Evolutionary conservation across 2,797 vertebrate genomes (phyloP).

Genomic region (Gouania willdenowi): DNA sequence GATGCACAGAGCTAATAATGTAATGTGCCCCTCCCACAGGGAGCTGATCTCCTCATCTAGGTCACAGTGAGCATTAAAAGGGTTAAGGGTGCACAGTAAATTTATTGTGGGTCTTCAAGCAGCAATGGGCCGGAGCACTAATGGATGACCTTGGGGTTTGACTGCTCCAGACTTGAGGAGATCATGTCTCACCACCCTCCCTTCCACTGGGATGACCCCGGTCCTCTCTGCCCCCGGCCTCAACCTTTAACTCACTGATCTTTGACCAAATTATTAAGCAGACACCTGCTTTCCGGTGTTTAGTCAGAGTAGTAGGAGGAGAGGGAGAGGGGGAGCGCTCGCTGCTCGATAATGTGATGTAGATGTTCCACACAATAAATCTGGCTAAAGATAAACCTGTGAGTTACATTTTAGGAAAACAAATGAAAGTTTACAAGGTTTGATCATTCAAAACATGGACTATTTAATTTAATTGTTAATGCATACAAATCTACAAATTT

Average conservation of each 20-base stretch:
- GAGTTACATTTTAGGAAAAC: slow-evolving; percentile 76
- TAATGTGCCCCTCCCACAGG: slow-evolving; percentile 73
- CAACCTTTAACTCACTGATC: slow-evolving; percentile 98
- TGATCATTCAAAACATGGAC: too few species aligned
- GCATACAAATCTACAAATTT: slow-evolving; percentile 39
- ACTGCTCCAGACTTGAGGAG: slow-evolving; percentile 87
- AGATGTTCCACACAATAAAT: slow-evolving; percentile 80
- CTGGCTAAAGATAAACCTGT: slow-evolving; percentile 74
- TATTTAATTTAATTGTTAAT: too few species aligned
- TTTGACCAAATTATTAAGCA: slow-evolving; percentile 99
- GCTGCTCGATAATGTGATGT: slow-evolving; percentile 84
- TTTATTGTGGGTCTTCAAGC: slow-evolving; percentile 88
- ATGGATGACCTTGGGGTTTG: slow-evolving; percentile 99
- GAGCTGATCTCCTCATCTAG: slow-evolving; percentile 79
- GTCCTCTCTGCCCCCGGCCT: slow-evolving; percentile 83
- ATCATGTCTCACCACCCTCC: slow-evolving; percentile 83
- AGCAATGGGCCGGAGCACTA: slow-evolving; percentile 91
- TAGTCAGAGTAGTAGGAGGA: slow-evolving; percentile 53
- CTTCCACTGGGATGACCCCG: slow-evolving; percentile 86
- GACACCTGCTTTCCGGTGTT: slow-evolving; percentile 94
- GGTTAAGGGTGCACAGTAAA: slow-evolving; percentile 96
- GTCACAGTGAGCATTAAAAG: slow-evolving; percentile 87
- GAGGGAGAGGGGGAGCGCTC: slow-evolving; percentile 62
- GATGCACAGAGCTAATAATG: slow-evolving; percentile 78
- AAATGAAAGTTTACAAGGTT: too few species aligned